Base-by-base conservation (phyloP, 1,140 invertebrate genomes). In the Sycophaga agraensis region DNA sequence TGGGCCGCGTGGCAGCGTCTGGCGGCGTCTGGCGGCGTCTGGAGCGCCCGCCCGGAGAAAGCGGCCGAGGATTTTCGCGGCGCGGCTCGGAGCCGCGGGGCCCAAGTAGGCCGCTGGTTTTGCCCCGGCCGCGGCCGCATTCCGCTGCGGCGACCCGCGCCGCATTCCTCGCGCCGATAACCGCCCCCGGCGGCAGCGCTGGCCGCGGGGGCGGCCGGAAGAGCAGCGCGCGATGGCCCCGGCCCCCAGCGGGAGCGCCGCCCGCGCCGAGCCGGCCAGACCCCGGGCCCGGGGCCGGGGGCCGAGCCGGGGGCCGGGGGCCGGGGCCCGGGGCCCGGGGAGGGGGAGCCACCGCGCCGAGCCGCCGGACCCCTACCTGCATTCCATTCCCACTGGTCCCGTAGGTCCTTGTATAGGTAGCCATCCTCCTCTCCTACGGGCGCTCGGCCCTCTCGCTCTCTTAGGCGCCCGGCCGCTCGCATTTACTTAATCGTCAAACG, bases 301-400 rank as follows among this genome's bases (percentile, higher is more conserved):
- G 11, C 11, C 7, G 9, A 45, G 17, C 19, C 2, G n/a, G 62
- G 69, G 21, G 48, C 19, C 64, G 67, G n/a, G 67, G 9, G 57
- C 34, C 45, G 24, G 31, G 46, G 60, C 21, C 57, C 51, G 63
- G 53, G 65, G n/a, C n/a, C n/a, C 67, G 63, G 53, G 68, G 65
- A 65, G 66, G 65, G 70, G 16, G 22, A 24, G n/a, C n/a, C n/a
- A n/a, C 11, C 7, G 9, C 21, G 17, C 19, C 2, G 28, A 31
- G 28, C 28, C 31, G 76, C 74, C 73, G 73, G 71, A 73, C 76
- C 76, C 70, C 75, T 79, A 80, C 75, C 78, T 78, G 78, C 78
- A 80, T 80, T 80, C 78, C 78, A 78, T 79, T 80, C 78, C 78
- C 77, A 80, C 77, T 80, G 77, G 72, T 70, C 75, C 71, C 72